Conservation (phyloP, 2,888 invertebrate species). For the Ceratothoa steindachneri region DNA sequence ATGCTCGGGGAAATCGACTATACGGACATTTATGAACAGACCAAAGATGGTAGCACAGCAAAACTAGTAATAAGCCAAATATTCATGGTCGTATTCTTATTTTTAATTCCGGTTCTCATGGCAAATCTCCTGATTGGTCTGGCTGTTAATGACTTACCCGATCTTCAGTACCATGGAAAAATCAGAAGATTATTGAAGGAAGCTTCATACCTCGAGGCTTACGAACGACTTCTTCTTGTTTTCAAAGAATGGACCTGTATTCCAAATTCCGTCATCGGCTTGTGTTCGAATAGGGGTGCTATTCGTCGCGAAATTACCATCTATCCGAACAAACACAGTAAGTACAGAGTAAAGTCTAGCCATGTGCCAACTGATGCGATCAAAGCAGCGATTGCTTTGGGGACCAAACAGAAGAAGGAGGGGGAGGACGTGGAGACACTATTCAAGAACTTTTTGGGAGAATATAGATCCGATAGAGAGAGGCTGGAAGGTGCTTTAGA, state of each 20-base stretch:
- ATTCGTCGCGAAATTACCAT: conserved; percentile 8
- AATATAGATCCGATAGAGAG: not conserved
- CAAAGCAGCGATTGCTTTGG: not conserved
- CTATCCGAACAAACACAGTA: conserved; percentile 12
- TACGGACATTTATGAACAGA: conserved; percentile 55
- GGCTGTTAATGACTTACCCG: conserved; percentile 61
- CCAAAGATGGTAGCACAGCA: not conserved
- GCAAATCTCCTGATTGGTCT: conserved; percentile 63
- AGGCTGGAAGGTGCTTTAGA: not conserved
- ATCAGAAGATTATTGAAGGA: conserved; percentile 60
- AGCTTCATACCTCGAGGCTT: conserved; percentile 51
- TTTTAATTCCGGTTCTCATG: conserved; percentile 60
- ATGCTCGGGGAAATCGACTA: conserved; percentile 63
- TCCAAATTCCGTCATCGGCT: conserved; percentile 21
- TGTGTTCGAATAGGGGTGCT: conserved; percentile 3
- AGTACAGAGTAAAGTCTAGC: not conserved
- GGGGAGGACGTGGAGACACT: not conserved
- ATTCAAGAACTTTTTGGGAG: not conserved
- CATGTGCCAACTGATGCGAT: not conserved
- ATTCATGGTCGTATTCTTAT: conserved; percentile 58
- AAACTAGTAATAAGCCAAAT: conserved; percentile 53
- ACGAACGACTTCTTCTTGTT: conserved; percentile 33
- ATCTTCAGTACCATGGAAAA: conserved; percentile 60
- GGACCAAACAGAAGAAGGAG: not conserved
- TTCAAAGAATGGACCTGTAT: conserved; percentile 24